Evolutionary conservation across 2,888 invertebrate genomes (phyloP), one percentile per base, ranked within the genome.

Genomic region (Mimas tiliae): DNA sequence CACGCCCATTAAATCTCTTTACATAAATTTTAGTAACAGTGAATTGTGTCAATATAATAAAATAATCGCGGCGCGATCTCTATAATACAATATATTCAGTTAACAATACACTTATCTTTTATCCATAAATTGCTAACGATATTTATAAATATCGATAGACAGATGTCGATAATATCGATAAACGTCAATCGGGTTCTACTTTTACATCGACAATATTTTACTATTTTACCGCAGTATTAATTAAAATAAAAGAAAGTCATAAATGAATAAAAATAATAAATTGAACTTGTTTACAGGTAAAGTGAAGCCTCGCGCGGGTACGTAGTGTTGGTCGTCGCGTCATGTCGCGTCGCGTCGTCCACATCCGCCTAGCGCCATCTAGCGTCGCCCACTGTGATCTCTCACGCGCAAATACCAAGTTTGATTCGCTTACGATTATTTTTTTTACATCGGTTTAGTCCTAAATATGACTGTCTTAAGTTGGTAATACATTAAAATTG

Each of bases 391-490:
- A 48, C 65, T 58, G 48, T 47, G 48, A 48, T 58, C 62, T 58
- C 62, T 21, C 47, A 47, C 34, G 58, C 47, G 47, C 19, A 12
- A 42, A 21, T 33, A 55, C 48, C 19, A 34, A 1, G 38, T 48
- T 65, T 58, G 58, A 65, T 65, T 65, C 65, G 65, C 52, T 62
- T 66, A 38, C 65, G 62, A 66, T 66, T 55, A 45, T 64, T 19
- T 19, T 63, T 14, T 42, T 7, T 42, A 42, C 7, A 9, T 7
- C 42, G 4, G n/a, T 27, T 1, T 27, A 27, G 12, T 1, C 45
- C 12, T 11, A 45, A 45, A 45, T 45, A 45, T 45, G n/a, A 14
- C 11, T 0, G 11, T 14, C 42, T 42, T 12, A 9, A 1, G 14
- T 9, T 45, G 38, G 38, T 7, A 38, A 9, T 38, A 38, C n/a